Percentiles rank a stretch among this genome's conserved stretches.
Evolutionary conservation across 2,888 invertebrate genomes (phyloP).

Genomic region (Mimas tiliae): DNA sequence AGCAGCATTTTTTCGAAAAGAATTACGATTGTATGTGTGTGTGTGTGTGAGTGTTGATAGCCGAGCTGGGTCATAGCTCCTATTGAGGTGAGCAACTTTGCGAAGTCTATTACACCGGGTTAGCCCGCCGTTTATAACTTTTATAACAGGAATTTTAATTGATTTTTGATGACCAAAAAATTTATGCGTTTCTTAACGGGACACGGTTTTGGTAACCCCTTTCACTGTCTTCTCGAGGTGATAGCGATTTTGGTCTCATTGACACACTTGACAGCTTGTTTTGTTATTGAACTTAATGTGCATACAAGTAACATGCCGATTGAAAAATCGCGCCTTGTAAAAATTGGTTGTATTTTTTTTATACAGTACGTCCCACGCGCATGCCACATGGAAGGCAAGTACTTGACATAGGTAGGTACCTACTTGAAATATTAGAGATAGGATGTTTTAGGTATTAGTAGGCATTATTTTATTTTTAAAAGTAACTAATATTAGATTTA

Average conservation of each 20-base stretch:
- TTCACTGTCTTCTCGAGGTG: conserved; percentile 12
- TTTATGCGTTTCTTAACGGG: conserved; percentile 18
- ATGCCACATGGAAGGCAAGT: no score
- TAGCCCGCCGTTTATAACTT: conserved; percentile 9
- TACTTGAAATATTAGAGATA: no score
- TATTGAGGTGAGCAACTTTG: conserved; percentile 19
- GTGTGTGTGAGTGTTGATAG: background rate
- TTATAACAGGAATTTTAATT: conserved; percentile 19
- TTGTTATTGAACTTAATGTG: background rate
- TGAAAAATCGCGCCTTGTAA: background rate
- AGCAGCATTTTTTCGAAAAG: conserved; percentile 3
- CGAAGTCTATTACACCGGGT: conserved; percentile 17
- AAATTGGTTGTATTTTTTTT: no score
- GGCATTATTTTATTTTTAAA: no score
- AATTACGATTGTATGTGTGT: background rate
- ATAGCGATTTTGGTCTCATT: background rate
- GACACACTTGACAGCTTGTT: conserved; percentile 12
- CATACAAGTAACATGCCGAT: background rate
- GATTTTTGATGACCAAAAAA: conserved; percentile 14
- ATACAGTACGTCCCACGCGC: no score
- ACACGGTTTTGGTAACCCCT: conserved; percentile 17
- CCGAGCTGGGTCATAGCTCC: background rate
- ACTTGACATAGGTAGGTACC: no score
- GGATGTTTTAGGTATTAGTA: no score
- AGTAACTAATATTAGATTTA: no score